Conservation (phyloP, 2,797 vertebrate genomes). For the Babyrousa celebensis region DNA sequence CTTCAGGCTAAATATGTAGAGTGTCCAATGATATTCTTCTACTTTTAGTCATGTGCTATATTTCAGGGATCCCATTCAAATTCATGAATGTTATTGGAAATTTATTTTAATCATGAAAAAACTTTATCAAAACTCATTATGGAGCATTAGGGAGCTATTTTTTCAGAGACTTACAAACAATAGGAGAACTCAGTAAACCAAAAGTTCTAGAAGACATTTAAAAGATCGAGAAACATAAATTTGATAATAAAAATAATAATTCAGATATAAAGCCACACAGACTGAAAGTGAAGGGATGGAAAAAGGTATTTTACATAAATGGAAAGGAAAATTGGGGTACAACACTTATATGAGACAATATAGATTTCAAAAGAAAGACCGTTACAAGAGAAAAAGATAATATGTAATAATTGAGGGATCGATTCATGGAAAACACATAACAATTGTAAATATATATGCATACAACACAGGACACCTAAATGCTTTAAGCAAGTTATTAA, state of each 20-base stretch:
- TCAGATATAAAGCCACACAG: background rate
- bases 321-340: background rate
- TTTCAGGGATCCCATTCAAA: background rate
- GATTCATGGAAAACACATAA: background rate
- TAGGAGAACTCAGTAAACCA: slow-evolving; percentile 32
- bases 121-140: slow-evolving; percentile 32
- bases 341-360: background rate
- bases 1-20: background rate
- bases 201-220: slow-evolving; percentile 62
- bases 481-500: background rate
- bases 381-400: background rate
- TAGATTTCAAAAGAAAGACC: background rate
- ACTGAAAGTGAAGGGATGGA: background rate
- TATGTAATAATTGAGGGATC: background rate
- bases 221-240: slow-evolving; percentile 51
- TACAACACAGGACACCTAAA: background rate
- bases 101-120: slow-evolving; percentile 41
- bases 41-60: background rate
- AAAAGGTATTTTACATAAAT: background rate
- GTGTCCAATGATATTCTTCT: background rate
- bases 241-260: background rate
- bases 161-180: background rate
- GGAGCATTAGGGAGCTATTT: background rate
- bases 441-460: background rate
- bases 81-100: slow-evolving; percentile 1